Percentiles rank a stretch among this genome's conserved stretches.
Evolutionary conservation across 2,113 vertebrate species (phyloP).

Genomic region (Muscicapa adusta): DNA sequence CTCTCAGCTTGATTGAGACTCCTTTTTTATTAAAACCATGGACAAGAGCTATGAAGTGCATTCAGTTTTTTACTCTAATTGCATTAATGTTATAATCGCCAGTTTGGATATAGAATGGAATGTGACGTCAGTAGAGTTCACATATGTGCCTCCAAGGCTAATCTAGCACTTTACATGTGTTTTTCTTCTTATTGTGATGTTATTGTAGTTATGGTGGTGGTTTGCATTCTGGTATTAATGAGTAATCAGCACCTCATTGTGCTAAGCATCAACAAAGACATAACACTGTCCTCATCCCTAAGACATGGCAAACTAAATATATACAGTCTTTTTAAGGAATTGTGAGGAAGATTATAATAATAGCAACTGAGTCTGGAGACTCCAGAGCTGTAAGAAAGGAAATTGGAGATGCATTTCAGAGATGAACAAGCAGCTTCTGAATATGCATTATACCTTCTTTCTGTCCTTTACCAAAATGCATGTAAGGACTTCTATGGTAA

Average conservation of each 20-base stretch:
- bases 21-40: neutral
- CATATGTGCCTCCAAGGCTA: neutral
- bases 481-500: neutral
- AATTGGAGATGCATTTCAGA: neutral
- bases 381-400: neutral
- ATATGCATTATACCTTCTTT: neutral
- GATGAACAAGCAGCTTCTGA: neutral
- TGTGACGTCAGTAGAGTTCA: neutral
- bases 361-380: neutral
- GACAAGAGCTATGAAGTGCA: neutral
- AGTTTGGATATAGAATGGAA: neutral
- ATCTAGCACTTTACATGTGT: neutral
- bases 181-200: conserved; percentile 14
- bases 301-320: neutral
- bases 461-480: neutral
- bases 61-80: neutral
- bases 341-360: neutral
- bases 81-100: accelerated
- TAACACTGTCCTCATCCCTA: neutral
- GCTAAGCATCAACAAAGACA: neutral
- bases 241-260: neutral
- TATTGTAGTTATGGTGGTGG: neutral
- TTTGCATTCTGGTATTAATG: neutral
- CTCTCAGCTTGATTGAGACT: neutral
- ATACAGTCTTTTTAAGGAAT: neutral